A percentile compares a stretch with the other conserved stretches of the same genome.
phyloP scores from a whole-genome alignment of 2,888 invertebrate genomes.

The Heliconius cydno region DNA sequence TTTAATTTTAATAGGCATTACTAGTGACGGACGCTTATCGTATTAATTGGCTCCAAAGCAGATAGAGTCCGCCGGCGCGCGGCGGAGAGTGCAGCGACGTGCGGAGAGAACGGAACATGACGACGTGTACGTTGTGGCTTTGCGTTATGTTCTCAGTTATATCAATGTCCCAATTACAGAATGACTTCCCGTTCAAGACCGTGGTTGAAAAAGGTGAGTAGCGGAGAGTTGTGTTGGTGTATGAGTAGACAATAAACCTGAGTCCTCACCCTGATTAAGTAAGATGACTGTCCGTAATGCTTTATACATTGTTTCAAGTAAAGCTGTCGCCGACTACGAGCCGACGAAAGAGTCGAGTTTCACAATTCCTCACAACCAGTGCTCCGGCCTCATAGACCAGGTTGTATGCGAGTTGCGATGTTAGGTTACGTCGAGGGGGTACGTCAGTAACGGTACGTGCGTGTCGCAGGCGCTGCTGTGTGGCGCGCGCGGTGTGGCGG shows the following conservation, averaged over 20 bases:
- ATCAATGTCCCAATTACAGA: neutral
- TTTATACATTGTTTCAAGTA: neutral
- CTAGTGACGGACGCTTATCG: neutral
- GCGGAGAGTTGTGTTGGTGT: neutral
- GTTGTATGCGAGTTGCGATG: slow-evolving; percentile 22
- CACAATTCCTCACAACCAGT: slow-evolving; percentile 40
- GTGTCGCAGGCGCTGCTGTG: slow-evolving; percentile 31
- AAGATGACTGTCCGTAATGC: neutral
- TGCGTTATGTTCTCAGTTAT: slow-evolving; percentile 4
- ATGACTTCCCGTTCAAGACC: slow-evolving; percentile 6
- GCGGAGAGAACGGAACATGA: neutral
- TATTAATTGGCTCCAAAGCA: neutral
- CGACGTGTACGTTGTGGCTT: neutral
- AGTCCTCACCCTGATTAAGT: neutral
- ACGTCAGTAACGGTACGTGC: neutral
- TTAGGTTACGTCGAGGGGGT: neutral
- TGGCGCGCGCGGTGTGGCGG: slow-evolving; percentile 32
- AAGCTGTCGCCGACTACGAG: slow-evolving; percentile 23
- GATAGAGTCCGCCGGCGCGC: neutral
- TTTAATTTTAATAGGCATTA: slow-evolving; percentile 10
- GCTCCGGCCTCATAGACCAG: slow-evolving; percentile 42
- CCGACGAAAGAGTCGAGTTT: slow-evolving; percentile 12
- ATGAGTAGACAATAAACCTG: neutral
- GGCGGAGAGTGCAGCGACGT: neutral
- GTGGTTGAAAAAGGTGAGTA: slow-evolving; percentile 7